Base-by-base conservation (phyloP, 2,888 invertebrate species). In the Oligia strigilis region DNA sequence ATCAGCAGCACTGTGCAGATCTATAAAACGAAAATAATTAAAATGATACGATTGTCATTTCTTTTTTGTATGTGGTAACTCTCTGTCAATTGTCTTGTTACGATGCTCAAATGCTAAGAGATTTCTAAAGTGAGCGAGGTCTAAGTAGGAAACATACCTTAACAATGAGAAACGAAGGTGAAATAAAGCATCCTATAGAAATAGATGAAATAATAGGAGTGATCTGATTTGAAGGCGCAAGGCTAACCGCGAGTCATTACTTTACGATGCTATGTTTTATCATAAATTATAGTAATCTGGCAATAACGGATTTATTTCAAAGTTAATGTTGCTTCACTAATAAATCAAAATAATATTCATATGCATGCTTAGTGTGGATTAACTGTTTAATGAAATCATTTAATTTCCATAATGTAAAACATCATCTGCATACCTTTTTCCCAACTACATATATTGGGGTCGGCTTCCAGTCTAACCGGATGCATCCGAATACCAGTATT, bases 1-100 rank as follows among this genome's bases (percentile, higher is more conserved):
- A 92, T 89, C 66, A 92, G 84, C 77, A 94, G 90, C 77, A 94
- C 84, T 36, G 93, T 81, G 79, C 90, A 92, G 36, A 94, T 83
- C 95, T 95, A 88, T 4, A 64, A 71, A 67, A 60, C 5, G 4
- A 11, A 46, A 66, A 80, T 17, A 43, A 65, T 40, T 5, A 23
- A 13, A n/a, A 52, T 58, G 0, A 40, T 8, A 2, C 6, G 17
- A 19, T 23, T 19, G 13, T n/a, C 6, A 17, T 29, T 36, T 40
- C 58, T 72, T 58, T n/a, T 2, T 43, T 23, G 17, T 65, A 6
- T 55, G 36, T 46, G 52, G n/a, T 49, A 17, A 29, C 29, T 69
- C 17, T 17, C 29, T 3, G 49, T 49, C 29, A 19, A 49, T 19
- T 23, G 13, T 23, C 13, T 43, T 43, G 17, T 36, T 19, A 58